phyloP scores from a whole-genome alignment of 2,888 invertebrate genomes.

The Monopis laevigella region DNA sequence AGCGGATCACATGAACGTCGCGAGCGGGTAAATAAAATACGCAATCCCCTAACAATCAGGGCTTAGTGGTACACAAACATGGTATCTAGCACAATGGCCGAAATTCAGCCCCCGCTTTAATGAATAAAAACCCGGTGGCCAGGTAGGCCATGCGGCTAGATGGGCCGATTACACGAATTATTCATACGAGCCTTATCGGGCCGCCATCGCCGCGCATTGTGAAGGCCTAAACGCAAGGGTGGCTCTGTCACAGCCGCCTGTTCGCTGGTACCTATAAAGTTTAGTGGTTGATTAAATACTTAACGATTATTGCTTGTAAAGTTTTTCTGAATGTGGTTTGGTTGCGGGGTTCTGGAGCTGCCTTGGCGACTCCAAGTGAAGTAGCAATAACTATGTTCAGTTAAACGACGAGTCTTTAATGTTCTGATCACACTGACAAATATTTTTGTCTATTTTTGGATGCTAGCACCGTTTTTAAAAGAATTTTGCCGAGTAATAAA shows the following conservation, averaged over 20 bases:
- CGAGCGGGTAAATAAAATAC: constrained; percentile 26
- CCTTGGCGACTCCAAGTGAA: too few species aligned
- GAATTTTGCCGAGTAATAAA: too few species aligned
- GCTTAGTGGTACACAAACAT: constrained; percentile 50
- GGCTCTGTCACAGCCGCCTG: constrained; percentile 56
- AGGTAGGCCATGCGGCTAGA: constrained; percentile 67
- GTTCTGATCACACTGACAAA: too few species aligned
- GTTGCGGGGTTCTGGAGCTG: too few species aligned
- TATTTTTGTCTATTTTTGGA: too few species aligned
- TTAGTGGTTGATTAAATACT: too few species aligned
- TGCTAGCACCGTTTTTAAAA: too few species aligned
- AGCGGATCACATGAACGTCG: constrained; percentile 11
- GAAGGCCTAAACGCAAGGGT: constrained; percentile 55
- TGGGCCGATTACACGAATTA: constrained; percentile 64
- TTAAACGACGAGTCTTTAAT: too few species aligned
- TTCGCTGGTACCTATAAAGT: too few species aligned
- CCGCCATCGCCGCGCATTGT: constrained; percentile 40
- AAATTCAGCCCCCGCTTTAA: constrained; percentile 50
- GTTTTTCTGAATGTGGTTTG: too few species aligned
- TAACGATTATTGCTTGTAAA: too few species aligned
- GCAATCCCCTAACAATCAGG: constrained; percentile 52
- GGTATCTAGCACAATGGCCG: constrained; percentile 56
- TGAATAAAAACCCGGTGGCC: constrained; percentile 57
- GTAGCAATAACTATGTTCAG: too few species aligned
- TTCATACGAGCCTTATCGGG: constrained; percentile 64